Conservation (phyloP, 2,797 vertebrate genomes). For the Falco biarmicus region DNA sequence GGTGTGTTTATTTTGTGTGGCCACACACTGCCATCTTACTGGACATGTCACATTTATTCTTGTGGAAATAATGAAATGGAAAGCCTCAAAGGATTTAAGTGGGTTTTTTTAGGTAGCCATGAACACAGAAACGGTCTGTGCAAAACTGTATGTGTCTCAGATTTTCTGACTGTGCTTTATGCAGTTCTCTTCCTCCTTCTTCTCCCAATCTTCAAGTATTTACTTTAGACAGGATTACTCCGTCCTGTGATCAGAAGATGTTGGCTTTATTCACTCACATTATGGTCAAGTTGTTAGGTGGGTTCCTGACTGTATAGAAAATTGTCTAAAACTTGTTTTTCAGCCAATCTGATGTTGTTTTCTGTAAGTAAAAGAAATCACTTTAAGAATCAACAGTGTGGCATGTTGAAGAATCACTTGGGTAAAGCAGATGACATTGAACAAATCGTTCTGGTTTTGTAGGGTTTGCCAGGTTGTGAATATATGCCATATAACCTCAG, state of each 20-base stretch:
- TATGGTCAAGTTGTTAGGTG: neutral
- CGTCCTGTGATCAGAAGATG: neutral
- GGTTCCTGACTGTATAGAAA: neutral
- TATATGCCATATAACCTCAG: neutral
- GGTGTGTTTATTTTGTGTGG: neutral
- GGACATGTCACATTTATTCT: neutral
- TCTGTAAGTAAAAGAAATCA: neutral
- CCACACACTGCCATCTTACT: neutral
- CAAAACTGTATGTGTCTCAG: neutral
- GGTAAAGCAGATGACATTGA: neutral
- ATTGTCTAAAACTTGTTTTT: neutral
- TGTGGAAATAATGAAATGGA: neutral
- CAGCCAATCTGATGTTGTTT: neutral
- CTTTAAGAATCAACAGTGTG: neutral
- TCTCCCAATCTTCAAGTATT: neutral
- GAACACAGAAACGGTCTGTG: neutral
- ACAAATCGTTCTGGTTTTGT: neutral
- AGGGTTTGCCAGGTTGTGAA: neutral
- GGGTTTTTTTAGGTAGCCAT: neutral
- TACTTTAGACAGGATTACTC: neutral
- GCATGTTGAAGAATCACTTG: neutral
- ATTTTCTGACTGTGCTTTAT: neutral
- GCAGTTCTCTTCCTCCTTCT: neutral
- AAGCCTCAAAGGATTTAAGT: neutral
- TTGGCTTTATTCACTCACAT: neutral